These are phyloP conservation scores for Euleptes europaea DNA, from an alignment of 2,113 vertebrate species.

Conservation along the genomic window DNA sequence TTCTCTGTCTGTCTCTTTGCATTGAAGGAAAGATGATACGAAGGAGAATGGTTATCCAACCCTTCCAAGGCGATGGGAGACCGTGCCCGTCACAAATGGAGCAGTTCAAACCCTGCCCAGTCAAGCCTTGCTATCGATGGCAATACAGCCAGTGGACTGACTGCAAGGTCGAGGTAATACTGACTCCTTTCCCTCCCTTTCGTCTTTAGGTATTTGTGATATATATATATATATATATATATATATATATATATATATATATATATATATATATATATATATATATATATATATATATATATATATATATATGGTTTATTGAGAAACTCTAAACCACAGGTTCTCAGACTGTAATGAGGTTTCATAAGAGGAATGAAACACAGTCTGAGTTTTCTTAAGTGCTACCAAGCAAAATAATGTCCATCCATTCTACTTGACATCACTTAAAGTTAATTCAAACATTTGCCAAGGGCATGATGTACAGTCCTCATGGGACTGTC, in stretches of 20 bases:
- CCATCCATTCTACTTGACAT: background rate
- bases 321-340: background rate
- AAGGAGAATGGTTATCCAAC: conserved; percentile 85
- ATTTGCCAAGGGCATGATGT: background rate
- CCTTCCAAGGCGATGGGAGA: conserved; percentile 93
- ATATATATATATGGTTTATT: background rate
- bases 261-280: fast-evolving
- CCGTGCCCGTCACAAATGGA: conserved; percentile 89
- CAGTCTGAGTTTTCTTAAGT: background rate
- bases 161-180: conserved; percentile 92
- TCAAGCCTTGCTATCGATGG: conserved; percentile 94
- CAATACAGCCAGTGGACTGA: conserved; percentile 90
- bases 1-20: conserved; percentile 28
- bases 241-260: no score
- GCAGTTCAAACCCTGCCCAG: conserved; percentile 94
- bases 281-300: fast-evolving
- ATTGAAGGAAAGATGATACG: conserved; percentile 91
- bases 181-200: fast-evolving
- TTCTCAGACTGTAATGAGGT: background rate
- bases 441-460: background rate
- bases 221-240: no score
- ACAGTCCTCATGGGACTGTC: background rate
- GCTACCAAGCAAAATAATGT: background rate
- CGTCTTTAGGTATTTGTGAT: conserved; percentile 13
- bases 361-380: background rate